phyloP scores from a whole-genome alignment of 2,888 invertebrate species.

The Tetranychus truncatus region DNA sequence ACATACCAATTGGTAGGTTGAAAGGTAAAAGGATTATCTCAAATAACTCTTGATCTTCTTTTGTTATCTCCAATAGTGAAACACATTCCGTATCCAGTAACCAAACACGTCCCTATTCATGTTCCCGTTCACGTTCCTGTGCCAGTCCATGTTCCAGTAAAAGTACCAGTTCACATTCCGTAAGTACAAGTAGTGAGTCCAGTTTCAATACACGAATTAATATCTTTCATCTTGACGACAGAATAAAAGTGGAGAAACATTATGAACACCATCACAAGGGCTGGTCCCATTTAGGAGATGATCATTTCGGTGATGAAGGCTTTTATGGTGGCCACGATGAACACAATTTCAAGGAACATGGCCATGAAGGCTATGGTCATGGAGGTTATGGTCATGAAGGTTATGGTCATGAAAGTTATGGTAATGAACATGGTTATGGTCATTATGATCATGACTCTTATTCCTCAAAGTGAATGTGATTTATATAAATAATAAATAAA shows the following conservation, averaged over 20 bases:
- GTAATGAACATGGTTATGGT: too few relatives aligned
- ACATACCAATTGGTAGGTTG: not conserved
- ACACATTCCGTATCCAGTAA: not conserved
- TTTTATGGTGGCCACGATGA: not conserved
- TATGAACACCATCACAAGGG: not conserved
- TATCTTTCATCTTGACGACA: not conserved
- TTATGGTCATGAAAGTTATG: too few relatives aligned
- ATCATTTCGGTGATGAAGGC: not conserved
- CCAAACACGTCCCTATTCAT: not conserved
- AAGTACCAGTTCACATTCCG: not conserved
- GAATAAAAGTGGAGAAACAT: not conserved
- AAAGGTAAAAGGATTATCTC: not conserved
- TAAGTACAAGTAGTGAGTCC: not conserved
- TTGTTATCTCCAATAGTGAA: not conserved
- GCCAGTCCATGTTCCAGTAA: not conserved
- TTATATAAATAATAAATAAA: too few relatives aligned
- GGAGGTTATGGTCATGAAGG: too few relatives aligned
- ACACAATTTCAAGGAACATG: not conserved
- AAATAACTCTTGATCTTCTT: not conserved
- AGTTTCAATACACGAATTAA: not conserved
- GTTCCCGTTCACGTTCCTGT: not conserved
- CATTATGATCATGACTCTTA: too few relatives aligned
- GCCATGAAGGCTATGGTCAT: too few relatives aligned
- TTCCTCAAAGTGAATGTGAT: too few relatives aligned
- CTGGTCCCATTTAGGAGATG: not conserved